phyloP scores from a whole-genome alignment of 2,113 vertebrate species.

The Setophaga petechia region DNA sequence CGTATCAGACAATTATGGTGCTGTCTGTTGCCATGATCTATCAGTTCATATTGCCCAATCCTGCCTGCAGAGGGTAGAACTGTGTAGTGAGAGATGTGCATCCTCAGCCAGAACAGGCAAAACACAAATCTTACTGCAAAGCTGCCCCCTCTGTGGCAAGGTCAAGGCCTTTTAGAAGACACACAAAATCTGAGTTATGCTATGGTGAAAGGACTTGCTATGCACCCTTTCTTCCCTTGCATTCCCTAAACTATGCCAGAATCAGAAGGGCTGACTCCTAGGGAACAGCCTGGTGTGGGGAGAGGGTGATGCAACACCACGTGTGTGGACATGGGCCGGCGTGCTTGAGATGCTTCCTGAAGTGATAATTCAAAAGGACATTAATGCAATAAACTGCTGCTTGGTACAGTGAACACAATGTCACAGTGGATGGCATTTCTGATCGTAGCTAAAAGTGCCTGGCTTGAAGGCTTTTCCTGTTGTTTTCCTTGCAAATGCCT shows the following conservation, averaged over 20 bases:
- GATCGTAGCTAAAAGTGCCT: background rate
- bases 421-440: background rate
- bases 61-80: background rate
- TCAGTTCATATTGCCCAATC: background rate
- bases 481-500: background rate
- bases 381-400: background rate
- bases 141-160: rapidly evolving
- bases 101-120: background rate
- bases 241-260: background rate
- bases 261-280: background rate
- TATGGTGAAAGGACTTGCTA: background rate
- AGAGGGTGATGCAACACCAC: background rate
- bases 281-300: background rate
- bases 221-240: background rate
- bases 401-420: background rate
- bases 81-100: background rate
- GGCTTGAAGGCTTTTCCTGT: background rate
- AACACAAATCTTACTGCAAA: background rate
- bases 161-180: background rate
- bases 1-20: background rate
- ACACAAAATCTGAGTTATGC: background rate
- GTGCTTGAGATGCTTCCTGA: background rate
- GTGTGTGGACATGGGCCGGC: rapidly evolving
- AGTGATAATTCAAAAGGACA: background rate
- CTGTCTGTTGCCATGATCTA: background rate